These are phyloP conservation scores for Drosophila eugracilis DNA, from an alignment of 1,140 invertebrate species.

Conservation along the genomic window DNA sequence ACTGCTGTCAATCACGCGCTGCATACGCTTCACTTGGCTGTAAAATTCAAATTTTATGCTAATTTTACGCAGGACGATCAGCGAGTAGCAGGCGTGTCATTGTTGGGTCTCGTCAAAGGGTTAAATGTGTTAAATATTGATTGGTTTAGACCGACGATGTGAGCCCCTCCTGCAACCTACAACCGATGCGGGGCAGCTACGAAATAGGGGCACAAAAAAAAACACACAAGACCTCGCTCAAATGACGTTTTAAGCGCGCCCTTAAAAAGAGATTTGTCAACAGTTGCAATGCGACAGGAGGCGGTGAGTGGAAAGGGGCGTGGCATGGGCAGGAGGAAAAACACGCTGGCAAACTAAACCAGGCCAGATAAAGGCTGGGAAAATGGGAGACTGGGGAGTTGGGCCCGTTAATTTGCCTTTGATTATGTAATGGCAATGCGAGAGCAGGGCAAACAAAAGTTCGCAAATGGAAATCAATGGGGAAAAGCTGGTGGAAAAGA, in stretches of 20 bases:
- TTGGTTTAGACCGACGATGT: conserved; percentile 66
- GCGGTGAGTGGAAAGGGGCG: not conserved
- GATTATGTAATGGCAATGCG: conserved; percentile 70
- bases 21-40: conserved; percentile 80
- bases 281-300: conserved; percentile 73
- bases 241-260: conserved; percentile 82
- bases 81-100: conserved; percentile 38
- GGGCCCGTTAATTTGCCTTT: conserved; percentile 72
- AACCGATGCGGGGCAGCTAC: conserved; percentile 19
- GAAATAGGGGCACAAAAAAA: conserved; percentile 17
- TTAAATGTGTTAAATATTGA: conserved; percentile 82
- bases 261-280: conserved; percentile 84
- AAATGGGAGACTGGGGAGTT: conserved; percentile 37
- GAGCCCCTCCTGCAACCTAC: conserved; percentile 18
- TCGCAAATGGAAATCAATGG: conserved; percentile 27
- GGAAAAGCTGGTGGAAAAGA: conserved; percentile 1
- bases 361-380: conserved; percentile 14
- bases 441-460: conserved; percentile 43
- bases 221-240: conserved; percentile 46
- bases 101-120: conserved; percentile 55
- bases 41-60: conserved; percentile 84
- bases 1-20: conserved; percentile 82
- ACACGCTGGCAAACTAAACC: conserved; percentile 26
- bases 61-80: conserved; percentile 81
- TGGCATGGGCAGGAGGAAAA: conserved; percentile 14